Conservation (phyloP, 2,113 vertebrate genomes). For the Harpagus bidentatus region DNA sequence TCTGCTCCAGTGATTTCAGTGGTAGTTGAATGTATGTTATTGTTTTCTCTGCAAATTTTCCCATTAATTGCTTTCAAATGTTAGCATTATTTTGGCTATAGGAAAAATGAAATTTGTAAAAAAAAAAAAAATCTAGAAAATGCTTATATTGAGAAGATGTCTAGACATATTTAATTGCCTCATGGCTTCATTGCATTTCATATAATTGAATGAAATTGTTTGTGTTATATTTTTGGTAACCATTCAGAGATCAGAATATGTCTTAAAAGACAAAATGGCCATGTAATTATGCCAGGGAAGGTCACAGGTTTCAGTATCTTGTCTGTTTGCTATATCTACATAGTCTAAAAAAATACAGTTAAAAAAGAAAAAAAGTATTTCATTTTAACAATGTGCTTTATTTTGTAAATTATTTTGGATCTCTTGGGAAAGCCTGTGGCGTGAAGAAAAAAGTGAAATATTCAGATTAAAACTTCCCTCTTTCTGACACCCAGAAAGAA, state of each 20-base stretch:
- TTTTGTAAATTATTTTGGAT: neutral
- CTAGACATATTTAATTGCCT: slow-evolving; percentile 55
- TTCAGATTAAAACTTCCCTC: neutral
- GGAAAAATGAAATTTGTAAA: slow-evolving; percentile 5
- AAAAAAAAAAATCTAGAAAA: neutral
- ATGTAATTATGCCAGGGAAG: neutral
- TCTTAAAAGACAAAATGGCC: slow-evolving; percentile 35
- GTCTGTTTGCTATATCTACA: neutral
- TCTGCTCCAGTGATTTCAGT: slow-evolving; percentile 57
- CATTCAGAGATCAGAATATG: slow-evolving; percentile 32
- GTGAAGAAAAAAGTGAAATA: slow-evolving; percentile 14
- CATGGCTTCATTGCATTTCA: slow-evolving; percentile 37
- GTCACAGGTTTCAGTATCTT: slow-evolving; percentile 29
- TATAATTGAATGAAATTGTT: slow-evolving; percentile 56
- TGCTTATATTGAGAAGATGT: slow-evolving; percentile 4
- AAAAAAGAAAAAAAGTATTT: neutral
- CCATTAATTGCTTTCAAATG: slow-evolving; percentile 64
- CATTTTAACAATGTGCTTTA: neutral
- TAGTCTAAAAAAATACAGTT: neutral
- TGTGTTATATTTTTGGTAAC: slow-evolving; percentile 43
- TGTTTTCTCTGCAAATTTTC: slow-evolving; percentile 56
- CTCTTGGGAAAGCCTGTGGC: neutral
- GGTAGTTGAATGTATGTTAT: slow-evolving; percentile 41
- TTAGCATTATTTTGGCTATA: slow-evolving; percentile 49
- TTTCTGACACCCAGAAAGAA: neutral